phyloP scores from a whole-genome alignment of 2,888 invertebrate species.

The Mythimna impura region DNA sequence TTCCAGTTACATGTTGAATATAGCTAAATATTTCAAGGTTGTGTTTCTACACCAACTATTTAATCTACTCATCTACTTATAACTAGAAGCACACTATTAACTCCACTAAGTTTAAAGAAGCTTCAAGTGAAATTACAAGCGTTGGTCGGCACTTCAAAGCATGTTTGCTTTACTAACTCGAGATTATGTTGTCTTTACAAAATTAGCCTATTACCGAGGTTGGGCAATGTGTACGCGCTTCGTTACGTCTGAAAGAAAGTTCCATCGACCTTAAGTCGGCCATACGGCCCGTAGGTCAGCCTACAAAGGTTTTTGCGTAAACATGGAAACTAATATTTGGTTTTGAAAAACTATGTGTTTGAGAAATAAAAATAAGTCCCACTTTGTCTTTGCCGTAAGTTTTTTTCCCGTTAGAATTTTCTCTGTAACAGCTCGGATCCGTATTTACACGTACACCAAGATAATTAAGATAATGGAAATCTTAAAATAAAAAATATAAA shows the following conservation, averaged over 20 bases:
- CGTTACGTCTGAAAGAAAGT: slow-evolving; percentile 78
- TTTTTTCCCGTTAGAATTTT: background rate
- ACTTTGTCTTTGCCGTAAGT: too few species aligned
- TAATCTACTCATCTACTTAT: slow-evolving; percentile 19
- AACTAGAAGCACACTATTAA: slow-evolving; percentile 34
- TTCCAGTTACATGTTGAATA: too few species aligned
- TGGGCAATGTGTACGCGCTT: slow-evolving; percentile 81
- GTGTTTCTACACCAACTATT: background rate
- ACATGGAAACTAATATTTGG: slow-evolving; percentile 54
- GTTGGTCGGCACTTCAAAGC: slow-evolving; percentile 82
- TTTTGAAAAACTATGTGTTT: slow-evolving; percentile 31
- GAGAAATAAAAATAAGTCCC: background rate
- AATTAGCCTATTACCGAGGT: slow-evolving; percentile 84
- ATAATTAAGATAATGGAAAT: too few species aligned
- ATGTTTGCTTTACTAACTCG: slow-evolving; percentile 77
- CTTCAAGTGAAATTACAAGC: slow-evolving; percentile 78
- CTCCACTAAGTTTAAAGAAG: slow-evolving; percentile 50
- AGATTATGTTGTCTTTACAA: slow-evolving; percentile 87
- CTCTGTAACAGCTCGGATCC: too few species aligned
- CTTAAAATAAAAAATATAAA: too few species aligned
- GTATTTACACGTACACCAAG: too few species aligned
- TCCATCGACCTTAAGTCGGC: slow-evolving; percentile 62
- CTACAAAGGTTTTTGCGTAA: slow-evolving; percentile 54
- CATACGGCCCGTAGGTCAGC: slow-evolving; percentile 52
- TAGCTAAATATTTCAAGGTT: too few species aligned